Evolutionary conservation across 2,797 vertebrate genomes (phyloP).

Genomic region (Orestias chungarensis): DNA sequence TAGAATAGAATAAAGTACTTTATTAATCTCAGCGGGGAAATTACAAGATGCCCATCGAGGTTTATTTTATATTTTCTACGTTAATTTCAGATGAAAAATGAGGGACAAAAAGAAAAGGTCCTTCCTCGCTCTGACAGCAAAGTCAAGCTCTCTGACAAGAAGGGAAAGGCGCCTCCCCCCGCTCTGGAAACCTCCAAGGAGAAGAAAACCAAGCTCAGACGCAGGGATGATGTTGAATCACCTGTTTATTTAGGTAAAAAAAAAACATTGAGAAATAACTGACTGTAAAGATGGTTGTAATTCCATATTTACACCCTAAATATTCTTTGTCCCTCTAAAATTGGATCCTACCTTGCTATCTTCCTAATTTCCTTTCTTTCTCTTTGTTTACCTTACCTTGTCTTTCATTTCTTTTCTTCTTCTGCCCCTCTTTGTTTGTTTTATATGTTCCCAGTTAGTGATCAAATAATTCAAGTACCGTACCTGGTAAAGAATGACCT

Average conservation of each 20-base stretch:
- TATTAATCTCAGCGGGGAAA: too few species aligned
- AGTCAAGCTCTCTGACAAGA: slow-evolving; percentile 72
- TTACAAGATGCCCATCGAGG: background rate
- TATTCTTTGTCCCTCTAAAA: background rate
- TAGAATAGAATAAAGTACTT: too few species aligned
- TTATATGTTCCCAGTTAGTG: too few species aligned
- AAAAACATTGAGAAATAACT: background rate
- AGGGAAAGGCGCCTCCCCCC: slow-evolving; percentile 67
- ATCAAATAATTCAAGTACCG: too few species aligned
- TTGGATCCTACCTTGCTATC: background rate
- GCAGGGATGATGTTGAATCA: slow-evolving; percentile 78
- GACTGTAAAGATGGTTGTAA: background rate
- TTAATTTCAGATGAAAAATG: slow-evolving; percentile 58
- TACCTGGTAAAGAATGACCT: too few species aligned
- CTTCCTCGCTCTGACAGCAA: slow-evolving; percentile 32
- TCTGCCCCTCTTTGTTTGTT: too few species aligned
- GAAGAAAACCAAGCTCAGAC: slow-evolving; percentile 81
- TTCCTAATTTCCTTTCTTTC: background rate
- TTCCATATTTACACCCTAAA: background rate
- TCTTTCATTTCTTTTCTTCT: background rate
- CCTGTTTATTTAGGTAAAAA: slow-evolving; percentile 76
- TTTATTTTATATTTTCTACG: slow-evolving; percentile 1
- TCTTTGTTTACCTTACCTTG: background rate
- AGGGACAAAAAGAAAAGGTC: slow-evolving; percentile 60
- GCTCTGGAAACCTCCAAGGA: slow-evolving; percentile 39